Base-by-base conservation (phyloP, 2,113 vertebrate genomes). In the Columbina picui region DNA sequence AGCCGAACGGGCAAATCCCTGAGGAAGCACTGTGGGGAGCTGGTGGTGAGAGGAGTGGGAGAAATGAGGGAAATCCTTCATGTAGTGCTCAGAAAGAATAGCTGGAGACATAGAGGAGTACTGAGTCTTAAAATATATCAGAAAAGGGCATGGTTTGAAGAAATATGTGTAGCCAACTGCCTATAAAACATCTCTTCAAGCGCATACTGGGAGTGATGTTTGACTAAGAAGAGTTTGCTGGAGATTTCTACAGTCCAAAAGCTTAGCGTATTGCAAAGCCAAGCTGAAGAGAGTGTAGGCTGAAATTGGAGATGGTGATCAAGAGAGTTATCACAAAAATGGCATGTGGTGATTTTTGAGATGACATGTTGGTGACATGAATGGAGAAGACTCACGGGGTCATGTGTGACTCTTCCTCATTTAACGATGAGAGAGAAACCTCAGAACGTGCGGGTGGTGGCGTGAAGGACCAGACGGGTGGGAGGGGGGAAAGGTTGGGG, bases 341-440 rank as follows among this genome's bases (percentile, higher is more conserved):
- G 41, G 14, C 17, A 7, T 3, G 21, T 2, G 3, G 8, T 78
- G 38, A 32, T 65, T n/a, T 53, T 60, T 38, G 43, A 53, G 43
- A 34, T 43, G 45, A 47, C 26, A 5, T 57, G 14, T 7, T 64
- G 45, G 12, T 19, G 29, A 74, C 55, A 55, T 23, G 50, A 82
- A n/a, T 18, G 32, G n/a, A 80, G 39, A 45, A 15, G 2, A 8
- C 21, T 64, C 8, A 13, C 0, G 2, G 5, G 8, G 10, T 27
- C 10, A 0, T 34, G 19, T 2, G 1, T 55, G 77, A 17, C n/a
- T 79, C 41, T 34, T 17, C n/a, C 30, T 73, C 30, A 5, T 1
- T 21, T 52, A 25, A 19, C 26, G 86, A 19, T 30, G 86, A 39
- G 53, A 43, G 8, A 57, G 59, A 64, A 76, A 50, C 64, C 49